phyloP scores from a whole-genome alignment of 2,888 invertebrate species.

The Tenodera sinensis region DNA sequence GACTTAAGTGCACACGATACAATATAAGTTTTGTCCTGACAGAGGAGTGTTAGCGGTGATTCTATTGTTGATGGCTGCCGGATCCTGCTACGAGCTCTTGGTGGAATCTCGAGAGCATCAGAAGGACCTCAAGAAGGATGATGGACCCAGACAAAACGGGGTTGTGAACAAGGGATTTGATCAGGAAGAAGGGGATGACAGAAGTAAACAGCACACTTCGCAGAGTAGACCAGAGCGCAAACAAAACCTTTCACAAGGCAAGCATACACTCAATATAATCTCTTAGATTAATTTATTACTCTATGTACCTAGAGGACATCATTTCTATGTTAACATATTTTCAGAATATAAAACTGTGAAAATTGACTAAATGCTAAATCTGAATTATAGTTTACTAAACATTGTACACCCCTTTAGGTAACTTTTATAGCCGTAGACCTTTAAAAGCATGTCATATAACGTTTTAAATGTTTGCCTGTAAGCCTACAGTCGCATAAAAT shows the following conservation, averaged over 20 bases:
- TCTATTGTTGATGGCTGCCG: slow-evolving; percentile 54
- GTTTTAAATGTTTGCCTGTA: too few relatives aligned
- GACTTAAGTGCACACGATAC: too few relatives aligned
- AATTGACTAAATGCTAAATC: too few relatives aligned
- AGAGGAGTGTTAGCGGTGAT: slow-evolving; percentile 53
- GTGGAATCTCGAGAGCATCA: neutral
- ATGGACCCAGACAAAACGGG: neutral
- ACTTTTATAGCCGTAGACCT: too few relatives aligned
- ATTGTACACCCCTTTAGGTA: too few relatives aligned
- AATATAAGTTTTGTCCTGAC: slow-evolving; percentile 33
- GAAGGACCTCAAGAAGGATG: neutral
- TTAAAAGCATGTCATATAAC: too few relatives aligned
- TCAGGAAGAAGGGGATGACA: neutral
- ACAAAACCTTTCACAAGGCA: neutral
- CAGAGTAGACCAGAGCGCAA: neutral
- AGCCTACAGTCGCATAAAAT: too few relatives aligned
- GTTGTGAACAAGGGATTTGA: neutral
- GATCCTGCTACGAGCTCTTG: slow-evolving; percentile 58
- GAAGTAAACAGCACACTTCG: neutral
- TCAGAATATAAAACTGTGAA: too few relatives aligned
- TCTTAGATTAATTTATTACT: too few relatives aligned
- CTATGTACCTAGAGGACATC: too few relatives aligned
- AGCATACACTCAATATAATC: neutral
- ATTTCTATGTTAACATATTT: too few relatives aligned
- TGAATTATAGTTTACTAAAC: too few relatives aligned